Conservation (phyloP, 2,797 vertebrate genomes). For the Coilia nasus region DNA sequence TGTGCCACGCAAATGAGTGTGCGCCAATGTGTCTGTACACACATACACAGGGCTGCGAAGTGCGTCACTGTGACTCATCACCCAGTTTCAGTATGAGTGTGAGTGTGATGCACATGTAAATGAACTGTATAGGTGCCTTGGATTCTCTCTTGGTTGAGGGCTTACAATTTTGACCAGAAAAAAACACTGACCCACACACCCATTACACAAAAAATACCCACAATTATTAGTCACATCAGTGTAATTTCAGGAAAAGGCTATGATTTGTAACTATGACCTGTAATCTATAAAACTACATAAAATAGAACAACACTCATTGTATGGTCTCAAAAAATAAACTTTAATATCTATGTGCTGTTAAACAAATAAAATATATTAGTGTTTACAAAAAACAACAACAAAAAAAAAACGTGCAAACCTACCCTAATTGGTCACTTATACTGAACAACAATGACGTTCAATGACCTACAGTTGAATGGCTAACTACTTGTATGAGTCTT, state of each 20-base stretch:
- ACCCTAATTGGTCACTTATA: constrained; percentile 66
- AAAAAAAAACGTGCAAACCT: constrained; percentile 69
- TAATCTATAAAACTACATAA: constrained; percentile 18
- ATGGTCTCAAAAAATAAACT: constrained; percentile 83
- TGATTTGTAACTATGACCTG: too few species aligned
- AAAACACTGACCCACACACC: not conserved
- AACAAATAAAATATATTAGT: constrained; percentile 98
- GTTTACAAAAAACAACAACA: constrained; percentile 80
- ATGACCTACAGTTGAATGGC: not conserved
- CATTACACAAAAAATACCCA: not conserved
- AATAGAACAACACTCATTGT: constrained; percentile 62
- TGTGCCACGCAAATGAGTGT: constrained; percentile 45
- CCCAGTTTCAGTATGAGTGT: constrained; percentile 83
- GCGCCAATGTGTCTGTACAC: not conserved
- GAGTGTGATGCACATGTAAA: constrained; percentile 77
- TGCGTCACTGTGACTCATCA: constrained; percentile 83
- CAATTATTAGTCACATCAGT: not conserved
- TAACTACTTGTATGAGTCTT: not conserved
- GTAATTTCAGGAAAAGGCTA: not conserved
- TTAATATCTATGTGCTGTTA: constrained; percentile 89
- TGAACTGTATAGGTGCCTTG: constrained; percentile 37
- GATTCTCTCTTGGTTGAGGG: constrained; percentile 33
- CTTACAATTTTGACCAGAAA: not conserved
- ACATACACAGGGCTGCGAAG: constrained; percentile 43
- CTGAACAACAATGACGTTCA: not conserved